Evolutionary conservation across 1,140 invertebrate genomes (phyloP).

Genomic region (Heliconius congener): DNA sequence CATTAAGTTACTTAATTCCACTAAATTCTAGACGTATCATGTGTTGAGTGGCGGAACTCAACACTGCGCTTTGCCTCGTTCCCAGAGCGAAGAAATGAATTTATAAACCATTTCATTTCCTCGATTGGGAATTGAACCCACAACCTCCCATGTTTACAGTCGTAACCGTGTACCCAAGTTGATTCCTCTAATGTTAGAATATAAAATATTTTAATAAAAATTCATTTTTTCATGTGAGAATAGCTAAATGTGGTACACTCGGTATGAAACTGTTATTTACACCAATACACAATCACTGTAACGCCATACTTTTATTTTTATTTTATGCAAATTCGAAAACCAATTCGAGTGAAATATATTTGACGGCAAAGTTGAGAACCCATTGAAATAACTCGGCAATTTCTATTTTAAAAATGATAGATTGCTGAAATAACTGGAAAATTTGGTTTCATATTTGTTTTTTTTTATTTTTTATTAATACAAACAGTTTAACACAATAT

Average conservation of each 20-base stretch:
- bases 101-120: no score
- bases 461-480: not conserved
- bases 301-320: slow-evolving; percentile 35
- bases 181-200: slow-evolving; percentile 1
- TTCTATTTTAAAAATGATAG: slow-evolving; percentile 5
- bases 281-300: slow-evolving; percentile 28
- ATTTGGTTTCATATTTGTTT: not conserved
- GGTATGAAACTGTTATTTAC: slow-evolving; percentile 32
- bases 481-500: not conserved
- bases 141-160: no score
- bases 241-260: slow-evolving; percentile 23
- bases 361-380: slow-evolving; percentile 25
- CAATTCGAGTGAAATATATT: slow-evolving; percentile 38
- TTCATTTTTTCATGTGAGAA: slow-evolving; percentile 2
- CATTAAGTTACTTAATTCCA: no score
- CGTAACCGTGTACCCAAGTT: not conserved
- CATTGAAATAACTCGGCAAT: slow-evolving; percentile 11
- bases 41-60: no score
- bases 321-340: slow-evolving; percentile 38
- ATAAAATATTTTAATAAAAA: slow-evolving; percentile 15
- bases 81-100: no score
- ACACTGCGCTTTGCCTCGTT: no score
- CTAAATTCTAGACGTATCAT: no score
- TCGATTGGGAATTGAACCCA: no score
- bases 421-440: not conserved